Evolutionary conservation across 2,888 invertebrate genomes (phyloP).

Genomic region (Conistra vaccinii): DNA sequence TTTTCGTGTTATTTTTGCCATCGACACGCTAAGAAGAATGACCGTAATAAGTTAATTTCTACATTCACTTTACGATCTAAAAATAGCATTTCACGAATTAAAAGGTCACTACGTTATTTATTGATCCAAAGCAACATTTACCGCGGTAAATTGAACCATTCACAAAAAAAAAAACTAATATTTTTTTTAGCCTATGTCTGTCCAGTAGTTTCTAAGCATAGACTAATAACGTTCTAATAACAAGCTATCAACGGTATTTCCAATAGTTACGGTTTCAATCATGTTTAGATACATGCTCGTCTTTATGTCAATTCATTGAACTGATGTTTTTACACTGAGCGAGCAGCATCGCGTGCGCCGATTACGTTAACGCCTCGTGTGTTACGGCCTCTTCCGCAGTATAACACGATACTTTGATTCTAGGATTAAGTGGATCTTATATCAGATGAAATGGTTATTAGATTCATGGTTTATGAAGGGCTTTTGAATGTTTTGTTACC

Average conservation of each 20-base stretch:
- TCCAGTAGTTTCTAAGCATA: neutral
- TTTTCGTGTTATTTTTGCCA: no score
- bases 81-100: neutral
- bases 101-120: constrained; percentile 5
- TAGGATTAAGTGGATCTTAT: constrained; percentile 49
- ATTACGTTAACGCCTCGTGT: constrained; percentile 60
- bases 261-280: constrained; percentile 36
- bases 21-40: no score
- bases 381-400: constrained; percentile 61
- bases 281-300: constrained; percentile 45
- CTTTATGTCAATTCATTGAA: constrained; percentile 65
- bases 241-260: constrained; percentile 34
- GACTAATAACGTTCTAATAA: constrained; percentile 58
- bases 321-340: constrained; percentile 55
- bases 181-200: no score
- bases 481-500: constrained; percentile 12
- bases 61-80: constrained; percentile 7
- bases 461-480: constrained; percentile 43
- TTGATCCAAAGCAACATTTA: neutral
- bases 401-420: constrained; percentile 60
- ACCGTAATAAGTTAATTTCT: constrained; percentile 3
- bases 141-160: neutral
- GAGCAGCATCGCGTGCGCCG: constrained; percentile 63
- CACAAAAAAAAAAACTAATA: no score
- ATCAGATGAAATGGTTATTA: constrained; percentile 53